Conservation (phyloP, 2,113 vertebrate species). For the Falcunculus frontatus region DNA sequence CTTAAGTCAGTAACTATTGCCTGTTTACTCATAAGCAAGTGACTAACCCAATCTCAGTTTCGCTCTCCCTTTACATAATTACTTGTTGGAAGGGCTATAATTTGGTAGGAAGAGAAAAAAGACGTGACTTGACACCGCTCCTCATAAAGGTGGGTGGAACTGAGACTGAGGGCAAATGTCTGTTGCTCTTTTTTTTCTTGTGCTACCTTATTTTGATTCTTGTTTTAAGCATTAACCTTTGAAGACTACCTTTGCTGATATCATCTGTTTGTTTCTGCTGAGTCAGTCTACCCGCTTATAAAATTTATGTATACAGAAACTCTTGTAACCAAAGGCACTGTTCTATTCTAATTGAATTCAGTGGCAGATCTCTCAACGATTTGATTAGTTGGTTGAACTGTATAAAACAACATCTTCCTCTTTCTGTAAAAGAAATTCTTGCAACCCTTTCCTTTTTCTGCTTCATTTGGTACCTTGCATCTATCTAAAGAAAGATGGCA, state of each 20-base stretch:
- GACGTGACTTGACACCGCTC: slow-evolving; percentile 25
- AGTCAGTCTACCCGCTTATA: slow-evolving; percentile 49
- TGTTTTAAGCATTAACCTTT: slow-evolving; percentile 54
- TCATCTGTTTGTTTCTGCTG: slow-evolving; percentile 65
- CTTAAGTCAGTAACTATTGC: neutral
- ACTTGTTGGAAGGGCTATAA: slow-evolving; percentile 42
- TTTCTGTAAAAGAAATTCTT: slow-evolving; percentile 6
- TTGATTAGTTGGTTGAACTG: slow-evolving; percentile 30
- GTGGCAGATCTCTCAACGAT: slow-evolving; percentile 1
- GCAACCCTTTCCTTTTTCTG: slow-evolving; percentile 47
- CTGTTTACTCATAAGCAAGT: slow-evolving; percentile 57
- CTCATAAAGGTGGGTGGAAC: slow-evolving; percentile 46
- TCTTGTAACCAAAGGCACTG: slow-evolving; percentile 54
- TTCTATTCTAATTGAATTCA: slow-evolving; percentile 60
- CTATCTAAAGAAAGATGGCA: slow-evolving; percentile 29
- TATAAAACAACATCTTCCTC: slow-evolving; percentile 9
- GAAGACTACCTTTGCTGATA: slow-evolving; percentile 67
- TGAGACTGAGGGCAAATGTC: slow-evolving; percentile 46
- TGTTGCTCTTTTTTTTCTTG: slow-evolving; percentile 2
- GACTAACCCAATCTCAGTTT: slow-evolving; percentile 41
- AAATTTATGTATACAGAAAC: slow-evolving; percentile 56
- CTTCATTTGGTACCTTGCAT: slow-evolving; percentile 18
- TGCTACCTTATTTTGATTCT: slow-evolving; percentile 53
- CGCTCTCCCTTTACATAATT: slow-evolving; percentile 2
- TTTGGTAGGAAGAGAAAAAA: slow-evolving; percentile 48